Base-by-base conservation (phyloP, 2,888 invertebrate genomes). In the Monopis laevigella region DNA sequence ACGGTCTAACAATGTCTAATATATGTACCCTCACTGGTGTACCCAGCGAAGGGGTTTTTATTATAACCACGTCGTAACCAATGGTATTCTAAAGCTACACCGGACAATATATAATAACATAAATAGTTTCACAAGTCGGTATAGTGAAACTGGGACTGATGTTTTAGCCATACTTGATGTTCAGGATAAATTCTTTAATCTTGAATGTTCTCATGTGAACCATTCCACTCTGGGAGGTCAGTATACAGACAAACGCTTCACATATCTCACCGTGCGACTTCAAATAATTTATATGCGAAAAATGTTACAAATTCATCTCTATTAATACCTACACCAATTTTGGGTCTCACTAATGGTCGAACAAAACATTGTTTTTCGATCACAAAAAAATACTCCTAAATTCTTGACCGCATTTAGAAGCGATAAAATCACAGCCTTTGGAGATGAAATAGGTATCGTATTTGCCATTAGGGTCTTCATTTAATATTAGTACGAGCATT, bases 401-500 rank as follows among this genome's bases (percentile, higher is more conserved):
- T 69, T 65, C 65, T 63, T 67, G 68, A 65, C 59, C 67, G 64
- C 64, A 65, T 75, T 77, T 72, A 68, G 58, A 52, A 55, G 61
- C 64, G 70, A 71, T 75, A 71, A 70, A 68, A 72, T 72, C 68
- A 61, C 64, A 63, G 65, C 68, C 64, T 12, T 59, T 51, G 50
- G n/a, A n/a, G n/a, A n/a, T n/a, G n/a, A n/a, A n/a, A 13, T 5
- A 11, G 2, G 6, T 14, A 5, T 6, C 13, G 8, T 21, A 21
- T 21, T 21, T 21, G 8, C n/a, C n/a, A n/a, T n/a, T n/a, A n/a
- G n/a, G n/a, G n/a, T n/a, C n/a, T n/a, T n/a, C n/a, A 61, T 65
- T 73, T 80, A 80, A 80, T 78, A n/a, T n/a, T n/a, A n/a, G n/a
- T n/a, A n/a, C n/a, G n/a, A 74, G 74, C 72, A 52, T 74, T 80